Percentiles rank a stretch among this genome's conserved stretches.
Conservation (phyloP, 2,888 invertebrate genomes). For the Himalopsyche tibetana region DNA sequence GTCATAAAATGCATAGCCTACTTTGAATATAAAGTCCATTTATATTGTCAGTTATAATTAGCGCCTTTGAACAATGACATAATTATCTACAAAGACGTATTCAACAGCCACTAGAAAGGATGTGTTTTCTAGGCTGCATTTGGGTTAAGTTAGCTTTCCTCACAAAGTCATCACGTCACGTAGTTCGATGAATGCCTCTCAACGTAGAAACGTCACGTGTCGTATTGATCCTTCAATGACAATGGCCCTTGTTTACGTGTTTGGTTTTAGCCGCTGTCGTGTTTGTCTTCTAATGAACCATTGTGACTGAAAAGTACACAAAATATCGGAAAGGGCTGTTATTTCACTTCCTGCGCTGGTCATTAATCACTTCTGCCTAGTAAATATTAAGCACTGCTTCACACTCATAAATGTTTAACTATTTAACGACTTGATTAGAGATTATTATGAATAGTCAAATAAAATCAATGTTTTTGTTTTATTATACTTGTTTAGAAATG, state of each 20-base stretch:
- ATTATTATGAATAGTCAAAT: not conserved
- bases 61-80: not conserved
- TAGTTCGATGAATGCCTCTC: conserved; percentile 40
- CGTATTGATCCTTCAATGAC: conserved; percentile 28
- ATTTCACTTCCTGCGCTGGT: not conserved
- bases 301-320: conserved; percentile 47
- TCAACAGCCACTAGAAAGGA: not conserved
- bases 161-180: conserved; percentile 32
- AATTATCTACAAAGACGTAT: not conserved
- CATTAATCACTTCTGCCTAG: conserved; percentile 8
- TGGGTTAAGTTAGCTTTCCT: not conserved
- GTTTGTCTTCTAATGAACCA: conserved; percentile 54
- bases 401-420: not conserved
- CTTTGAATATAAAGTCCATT: not conserved
- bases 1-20: not conserved
- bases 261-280: conserved; percentile 41
- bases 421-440: conserved; percentile 16
- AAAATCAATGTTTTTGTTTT: not conserved
- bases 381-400: not conserved
- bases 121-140: not conserved
- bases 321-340: conserved; percentile 29
- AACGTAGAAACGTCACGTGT: conserved; percentile 27
- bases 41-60: not conserved
- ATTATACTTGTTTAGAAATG: too few species aligned
- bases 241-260: conserved; percentile 33